Evolutionary conservation across 2,888 invertebrate species (phyloP), one percentile per base, ranked within the genome.

Genomic region (Nysson spinosus): DNA sequence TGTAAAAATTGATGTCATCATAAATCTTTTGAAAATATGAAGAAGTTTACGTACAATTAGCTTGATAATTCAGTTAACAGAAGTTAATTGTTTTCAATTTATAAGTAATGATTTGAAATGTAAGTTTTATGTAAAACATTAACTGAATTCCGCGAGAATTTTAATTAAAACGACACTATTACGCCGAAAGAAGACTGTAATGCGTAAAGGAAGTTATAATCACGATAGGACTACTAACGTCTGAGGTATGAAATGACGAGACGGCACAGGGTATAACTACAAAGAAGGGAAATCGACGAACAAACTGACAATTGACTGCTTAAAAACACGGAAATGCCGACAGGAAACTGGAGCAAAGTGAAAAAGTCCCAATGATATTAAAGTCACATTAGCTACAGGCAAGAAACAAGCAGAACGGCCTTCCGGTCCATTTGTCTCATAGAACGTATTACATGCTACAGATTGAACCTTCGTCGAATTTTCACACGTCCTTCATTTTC

Each of bases 301-400:
- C 32, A n/a, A 35, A 37, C 57, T 49, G 19, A 56, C 60, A 65
- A 73, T 70, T 64, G 56, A 11, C 30, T 20, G 43, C 44, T 55
- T 39, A 30, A 54, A 35, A 32, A 52, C 19, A 55, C 35, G 37
- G 35, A 35, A 51, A 54, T 34, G 55, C 68, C 72, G 65, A 69
- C 69, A 72, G 69, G 62, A 72, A 69, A 44, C 52, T 35, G 26
- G 51, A 65, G 58, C 30, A 51, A 76, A 76, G 64, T 63, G 61
- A 73, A 75, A 65, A 76, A 69, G 51, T 54, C 60, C 64, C 55
- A 60, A 62, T 69, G 75, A 65, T 65, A 80, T 80, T 80, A 80
- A 80, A 80, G 54, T 79, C 80, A 47, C 80, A 79, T 80, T 80
- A 80, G 73, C 58, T 34, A 28, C 19, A 35, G 52, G 40, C 19